phyloP scores from a whole-genome alignment of 2,888 invertebrate genomes.

The Cynaeus angustus region DNA sequence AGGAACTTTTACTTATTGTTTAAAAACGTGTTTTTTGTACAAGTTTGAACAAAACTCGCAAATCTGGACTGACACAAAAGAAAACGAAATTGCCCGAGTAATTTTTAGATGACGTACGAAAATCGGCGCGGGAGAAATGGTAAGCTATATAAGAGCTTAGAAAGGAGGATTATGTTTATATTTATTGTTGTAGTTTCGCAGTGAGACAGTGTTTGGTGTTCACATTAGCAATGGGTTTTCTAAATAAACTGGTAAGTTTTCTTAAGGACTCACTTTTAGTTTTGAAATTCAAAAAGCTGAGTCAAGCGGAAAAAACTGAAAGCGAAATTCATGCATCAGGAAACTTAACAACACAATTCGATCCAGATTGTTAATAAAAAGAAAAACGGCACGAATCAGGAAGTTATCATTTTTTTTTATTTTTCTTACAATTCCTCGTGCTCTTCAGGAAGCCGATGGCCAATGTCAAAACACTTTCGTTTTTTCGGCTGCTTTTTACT shows the following conservation, averaged over 20 bases:
- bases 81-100: constrained; percentile 24
- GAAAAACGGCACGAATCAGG: too few relatives aligned
- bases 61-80: background rate
- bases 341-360: too few relatives aligned
- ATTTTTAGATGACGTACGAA: constrained; percentile 43
- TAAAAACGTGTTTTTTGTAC: too few relatives aligned
- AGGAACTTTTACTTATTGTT: too few relatives aligned
- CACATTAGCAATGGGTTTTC: constrained; percentile 55
- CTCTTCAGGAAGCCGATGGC: constrained; percentile 1
- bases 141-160: constrained; percentile 56
- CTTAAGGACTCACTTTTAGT: too few relatives aligned
- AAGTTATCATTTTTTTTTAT: too few relatives aligned
- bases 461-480: constrained; percentile 19
- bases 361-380: too few relatives aligned
- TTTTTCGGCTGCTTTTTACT: constrained; percentile 10
- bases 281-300: background rate
- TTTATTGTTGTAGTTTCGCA: constrained; percentile 51
- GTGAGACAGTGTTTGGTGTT: constrained; percentile 54
- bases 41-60: too few relatives aligned
- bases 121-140: constrained; percentile 56
- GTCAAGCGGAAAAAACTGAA: background rate
- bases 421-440: too few relatives aligned
- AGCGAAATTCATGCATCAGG: too few relatives aligned
- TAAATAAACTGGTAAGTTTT: constrained; percentile 53
- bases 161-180: constrained; percentile 56